Evolutionary conservation across 1,140 invertebrate genomes (phyloP), one percentile per base, ranked within the genome.

Genomic region (Eurosta solidaginis): DNA sequence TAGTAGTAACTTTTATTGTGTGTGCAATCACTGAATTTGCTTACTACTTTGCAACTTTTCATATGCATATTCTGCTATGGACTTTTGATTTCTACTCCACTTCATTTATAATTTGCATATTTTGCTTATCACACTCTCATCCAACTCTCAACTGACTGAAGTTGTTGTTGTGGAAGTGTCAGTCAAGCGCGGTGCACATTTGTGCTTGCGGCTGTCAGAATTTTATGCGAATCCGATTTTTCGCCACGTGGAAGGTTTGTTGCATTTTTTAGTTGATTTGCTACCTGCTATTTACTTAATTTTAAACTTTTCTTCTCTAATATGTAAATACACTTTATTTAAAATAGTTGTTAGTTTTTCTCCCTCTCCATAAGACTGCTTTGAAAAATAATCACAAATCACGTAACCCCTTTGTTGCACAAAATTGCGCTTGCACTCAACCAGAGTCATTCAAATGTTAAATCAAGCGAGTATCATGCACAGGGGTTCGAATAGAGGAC

Each of bases 1-100:
- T 27, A 74, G 75, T 75, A 63, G 78, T 75, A 50, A 49, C 49
- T 75, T 49, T 59, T 42, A 59, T 77, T 81, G 25, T n/a, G n/a
- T 29, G 20, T 42, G 36, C 10, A 12, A 40, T 22, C 59, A 40
- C 40, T 68, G 59, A 68, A 68, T 68, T 42, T 68, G 59, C 22
- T 68, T 22, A 20, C 33, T 40, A 10, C 33, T 42, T 27, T 27
- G 59, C 59, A 68, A 3, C 59, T 63, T 33, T 68, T 20, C n/a
- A 52, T 22, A 52, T 52, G 49, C 49, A 25, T 22, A n/a, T 52
- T 68, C 40, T 68, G 17, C 36, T n/a, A 68, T 9, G 59, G 17
- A 68, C 33, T 68, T 68, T 68, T 68, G 59, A 68, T 68, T 68
- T 68, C 33, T 68, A 20, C 33, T 68, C 29, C 14, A 68, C 33